Evolutionary conservation across 1,140 invertebrate species (phyloP), one percentile per base, ranked within the genome.

Genomic region (Meloidogyne floridensis): DNA sequence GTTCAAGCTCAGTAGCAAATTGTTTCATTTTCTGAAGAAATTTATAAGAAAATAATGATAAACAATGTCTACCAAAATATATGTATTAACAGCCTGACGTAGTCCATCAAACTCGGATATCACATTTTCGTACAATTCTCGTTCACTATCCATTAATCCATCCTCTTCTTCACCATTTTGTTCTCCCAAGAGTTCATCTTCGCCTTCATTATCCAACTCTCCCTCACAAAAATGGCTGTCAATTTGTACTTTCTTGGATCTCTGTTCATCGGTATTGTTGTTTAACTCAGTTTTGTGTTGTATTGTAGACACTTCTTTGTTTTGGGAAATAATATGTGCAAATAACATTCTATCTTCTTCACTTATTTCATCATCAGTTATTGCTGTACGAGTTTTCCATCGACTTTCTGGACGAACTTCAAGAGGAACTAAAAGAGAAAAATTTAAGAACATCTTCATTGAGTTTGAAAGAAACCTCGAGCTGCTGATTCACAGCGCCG

Each of bases 141-240:
- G 65, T 43, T 86, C 85, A 15, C 85, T 85, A 47, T 32, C 65
- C 43, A 86, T 43, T 51, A 85, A 43, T 20, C 72, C 84, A 7
- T 73, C 75, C n/a, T 72, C 71, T 80, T 85, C 84, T 32, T 32
- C 77, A 93, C 32, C 32, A 32, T 32, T 56, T n/a, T 20, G 76
- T 74, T 72, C 70, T 75, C 71, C 47, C 56, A 43, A 47, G 42
- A 20, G 13, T 7, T n/a, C 15, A 65, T n/a, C 3, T 82, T 43
- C 42, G 15, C 69, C 6, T 80, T 56, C 69, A 13, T 54, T 32
- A 4, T 59, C 18, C 47, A 56, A 32, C 7, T 32, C 32, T 2
- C 13, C 4, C 15, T 10, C 47, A 81, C 42, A 15, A 54, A 18
- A 32, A n/a, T 43, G 59, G 76, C 53, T 59, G 15, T 59, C 77